phyloP scores from a whole-genome alignment of 2,888 invertebrate species.

The Dioctria rufipes region DNA sequence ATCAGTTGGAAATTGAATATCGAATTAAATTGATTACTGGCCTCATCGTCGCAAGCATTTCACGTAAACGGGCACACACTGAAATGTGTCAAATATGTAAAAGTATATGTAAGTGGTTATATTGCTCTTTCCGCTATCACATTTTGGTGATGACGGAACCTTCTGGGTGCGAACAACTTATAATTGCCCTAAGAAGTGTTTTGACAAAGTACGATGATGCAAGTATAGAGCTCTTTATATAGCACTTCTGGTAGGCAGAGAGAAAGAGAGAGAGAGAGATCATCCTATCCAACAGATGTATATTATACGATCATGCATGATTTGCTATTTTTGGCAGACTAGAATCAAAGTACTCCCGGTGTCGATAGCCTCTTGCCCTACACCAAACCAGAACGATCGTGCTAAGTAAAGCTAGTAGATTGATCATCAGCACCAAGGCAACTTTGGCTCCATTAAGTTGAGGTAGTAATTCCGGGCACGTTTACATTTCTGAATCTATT shows the following conservation, averaged over 20 bases:
- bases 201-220: no score
- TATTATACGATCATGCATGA: not conserved
- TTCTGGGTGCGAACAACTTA: not conserved
- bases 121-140: not conserved
- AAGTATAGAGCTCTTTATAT: no score
- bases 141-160: not conserved
- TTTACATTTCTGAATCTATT: not conserved
- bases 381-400: not conserved
- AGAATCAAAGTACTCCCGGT: conserved; percentile 21
- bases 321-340: conserved; percentile 35
- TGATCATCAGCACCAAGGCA: not conserved
- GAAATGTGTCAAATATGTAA: not conserved
- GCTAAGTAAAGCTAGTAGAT: not conserved
- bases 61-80: not conserved
- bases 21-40: not conserved
- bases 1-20: not conserved
- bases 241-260: not conserved
- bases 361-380: conserved; percentile 30
- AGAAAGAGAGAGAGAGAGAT: not conserved
- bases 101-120: not conserved
- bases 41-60: not conserved
- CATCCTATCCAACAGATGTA: not conserved
- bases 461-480: conserved; percentile 31
- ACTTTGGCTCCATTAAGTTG: not conserved
- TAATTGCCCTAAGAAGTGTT: not conserved